These are phyloP conservation scores for Phrynocephalus vlangalii DNA, from an alignment of 2,797 vertebrate genomes.

Conservation along the genomic window DNA sequence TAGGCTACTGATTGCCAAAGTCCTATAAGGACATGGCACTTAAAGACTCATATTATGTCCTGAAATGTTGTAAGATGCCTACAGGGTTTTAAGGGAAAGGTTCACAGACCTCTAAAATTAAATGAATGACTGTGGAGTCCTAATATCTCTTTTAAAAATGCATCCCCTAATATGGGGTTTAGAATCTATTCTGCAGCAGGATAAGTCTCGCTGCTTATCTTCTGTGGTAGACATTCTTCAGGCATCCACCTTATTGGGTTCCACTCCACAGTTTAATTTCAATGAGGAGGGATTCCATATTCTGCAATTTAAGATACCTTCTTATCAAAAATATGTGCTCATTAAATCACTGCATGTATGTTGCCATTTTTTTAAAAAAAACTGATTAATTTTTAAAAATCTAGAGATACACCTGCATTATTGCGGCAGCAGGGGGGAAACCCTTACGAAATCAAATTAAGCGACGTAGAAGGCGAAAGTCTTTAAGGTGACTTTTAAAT, in stretches of 20 bases:
- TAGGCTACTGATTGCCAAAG: too few relatives aligned
- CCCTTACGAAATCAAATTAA: constrained; percentile 76
- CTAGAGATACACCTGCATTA: constrained; percentile 23
- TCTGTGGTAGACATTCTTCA: background rate
- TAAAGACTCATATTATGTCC: background rate
- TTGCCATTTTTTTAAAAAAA: background rate
- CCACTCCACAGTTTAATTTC: background rate
- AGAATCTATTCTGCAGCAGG: too few relatives aligned
- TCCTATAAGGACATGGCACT: too few relatives aligned
- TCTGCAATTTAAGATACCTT: background rate
- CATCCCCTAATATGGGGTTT: too few relatives aligned
- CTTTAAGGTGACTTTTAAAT: constrained; percentile 81
- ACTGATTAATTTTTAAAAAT: background rate
- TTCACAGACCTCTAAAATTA: background rate
- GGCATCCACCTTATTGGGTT: background rate
- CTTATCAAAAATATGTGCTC: constrained; percentile 27
- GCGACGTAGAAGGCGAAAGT: constrained; percentile 74
- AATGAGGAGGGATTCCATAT: background rate
- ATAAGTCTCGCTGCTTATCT: too few relatives aligned
- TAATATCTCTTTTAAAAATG: too few relatives aligned
- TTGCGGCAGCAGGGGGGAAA: constrained; percentile 62
- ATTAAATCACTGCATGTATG: constrained; percentile 38
- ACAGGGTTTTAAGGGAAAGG: background rate
- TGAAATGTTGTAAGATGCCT: background rate
- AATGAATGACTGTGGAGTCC: background rate